Base-by-base conservation (phyloP, 2,888 invertebrate species). In the Anoncus sp. region DNA sequence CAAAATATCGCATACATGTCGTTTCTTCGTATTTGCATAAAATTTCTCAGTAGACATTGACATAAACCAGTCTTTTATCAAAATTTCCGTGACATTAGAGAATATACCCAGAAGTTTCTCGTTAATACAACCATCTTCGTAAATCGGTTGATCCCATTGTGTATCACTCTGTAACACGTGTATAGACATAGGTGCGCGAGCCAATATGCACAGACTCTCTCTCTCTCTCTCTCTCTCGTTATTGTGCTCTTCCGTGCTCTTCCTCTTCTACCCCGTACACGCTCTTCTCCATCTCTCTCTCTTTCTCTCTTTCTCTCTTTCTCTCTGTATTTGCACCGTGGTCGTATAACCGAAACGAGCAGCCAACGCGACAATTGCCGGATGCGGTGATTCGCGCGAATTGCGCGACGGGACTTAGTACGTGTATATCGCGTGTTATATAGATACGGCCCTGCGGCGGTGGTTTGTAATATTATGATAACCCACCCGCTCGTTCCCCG, bases 391-490 rank as follows among this genome's bases (percentile, higher is more conserved):
- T 88, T 87, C 85, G 87, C 84, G 86, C 83, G 87, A 86, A 86
- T 88, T 84, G 85, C 81, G 84, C 83, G 83, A 80, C 82, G 82
- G 85, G 86, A 89, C 88, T 88, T 87, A 87, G 87, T 84, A 84
- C 83, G 83, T 84, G 85, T 84, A 80, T 80, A 74, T 81, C 80
- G 81, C 75, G 82, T 82, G 84, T 87, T 86, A 86, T 87, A 87
- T 87, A 69, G 87, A 87, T 88, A 87, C 88, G 86, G 88, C 85
- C 87, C 87, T 89, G 88, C 84, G 83, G 85, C 87, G 85, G 90
- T 87, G 90, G 90, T 90, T 90, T 90, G 90, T 90, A 90, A 90
- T 90, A 90, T 90, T 90, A 90, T 90, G 90, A 90, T 90, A 90
- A 90, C 90, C 89, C 87, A 85, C 87, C 86, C 86, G 82, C 75